These are phyloP conservation scores for Mus spicilegus DNA, from an alignment of 2,113 vertebrate genomes.

Conservation along the genomic window DNA sequence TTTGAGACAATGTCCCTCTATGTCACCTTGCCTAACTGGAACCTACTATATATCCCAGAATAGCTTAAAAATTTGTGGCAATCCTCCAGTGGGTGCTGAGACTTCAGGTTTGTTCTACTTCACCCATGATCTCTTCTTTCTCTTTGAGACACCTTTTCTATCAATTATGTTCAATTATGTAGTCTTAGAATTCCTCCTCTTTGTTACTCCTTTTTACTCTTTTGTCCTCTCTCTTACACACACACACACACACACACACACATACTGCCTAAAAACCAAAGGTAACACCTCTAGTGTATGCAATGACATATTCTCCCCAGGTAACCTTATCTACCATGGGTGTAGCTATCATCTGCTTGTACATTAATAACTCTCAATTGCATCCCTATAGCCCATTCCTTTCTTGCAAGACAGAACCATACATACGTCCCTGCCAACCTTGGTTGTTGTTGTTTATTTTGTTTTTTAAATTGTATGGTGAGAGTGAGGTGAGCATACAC, in stretches of 20 bases:
- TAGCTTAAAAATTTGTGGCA: background rate
- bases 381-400: background rate
- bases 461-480: background rate
- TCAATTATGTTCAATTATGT: background rate
- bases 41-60: background rate
- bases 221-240: background rate
- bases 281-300: background rate
- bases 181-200: background rate
- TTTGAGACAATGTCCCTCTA: background rate
- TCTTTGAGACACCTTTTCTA: background rate
- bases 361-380: background rate
- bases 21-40: background rate
- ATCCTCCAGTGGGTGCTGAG: background rate
- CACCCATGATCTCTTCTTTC: background rate
- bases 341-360: background rate
- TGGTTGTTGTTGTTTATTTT: background rate
- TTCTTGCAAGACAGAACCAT: background rate
- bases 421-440: background rate
- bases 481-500: background rate
- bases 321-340: background rate
- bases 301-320: background rate
- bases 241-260: background rate
- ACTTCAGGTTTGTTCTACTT: background rate
- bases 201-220: background rate
- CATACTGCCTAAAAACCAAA: background rate